These are phyloP conservation scores for Intellagama lesueurii DNA, from an alignment of 2,797 vertebrate genomes.

Conservation along the genomic window DNA sequence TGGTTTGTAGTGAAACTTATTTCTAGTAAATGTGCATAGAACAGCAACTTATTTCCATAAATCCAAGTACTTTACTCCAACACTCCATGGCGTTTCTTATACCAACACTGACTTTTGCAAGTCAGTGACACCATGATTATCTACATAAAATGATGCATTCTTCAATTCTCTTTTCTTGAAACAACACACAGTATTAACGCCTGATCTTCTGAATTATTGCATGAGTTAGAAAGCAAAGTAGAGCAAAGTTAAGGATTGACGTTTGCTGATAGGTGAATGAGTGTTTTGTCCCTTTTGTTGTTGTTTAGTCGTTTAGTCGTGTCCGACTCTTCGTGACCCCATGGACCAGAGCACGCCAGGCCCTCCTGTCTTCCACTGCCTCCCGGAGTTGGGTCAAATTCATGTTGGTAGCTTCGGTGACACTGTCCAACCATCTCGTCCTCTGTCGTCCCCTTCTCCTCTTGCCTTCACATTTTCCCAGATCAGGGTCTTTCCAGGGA, in stretches of 20 bases:
- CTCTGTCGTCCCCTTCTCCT: no score
- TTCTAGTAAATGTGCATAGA: not conserved
- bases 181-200: not conserved
- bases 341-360: no score
- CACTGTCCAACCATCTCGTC: no score
- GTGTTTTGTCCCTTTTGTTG: not conserved
- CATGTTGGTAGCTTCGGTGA: no score
- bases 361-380: no score
- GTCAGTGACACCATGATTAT: not conserved
- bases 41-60: not conserved
- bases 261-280: not conserved
- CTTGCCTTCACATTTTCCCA: no score
- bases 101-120: not conserved
- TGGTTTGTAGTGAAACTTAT: not conserved
- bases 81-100: not conserved
- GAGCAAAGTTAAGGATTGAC: not conserved
- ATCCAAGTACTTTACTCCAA: not conserved
- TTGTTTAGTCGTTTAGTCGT: no score
- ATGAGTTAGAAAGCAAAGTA: not conserved
- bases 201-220: not conserved
- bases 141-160: not conserved
- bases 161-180: constrained; percentile 10
- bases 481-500: no score
- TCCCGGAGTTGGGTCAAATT: no score
- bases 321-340: no score